These are phyloP conservation scores for Microhierax caerulescens DNA, from an alignment of 2,797 vertebrate genomes.

Conservation along the genomic window DNA sequence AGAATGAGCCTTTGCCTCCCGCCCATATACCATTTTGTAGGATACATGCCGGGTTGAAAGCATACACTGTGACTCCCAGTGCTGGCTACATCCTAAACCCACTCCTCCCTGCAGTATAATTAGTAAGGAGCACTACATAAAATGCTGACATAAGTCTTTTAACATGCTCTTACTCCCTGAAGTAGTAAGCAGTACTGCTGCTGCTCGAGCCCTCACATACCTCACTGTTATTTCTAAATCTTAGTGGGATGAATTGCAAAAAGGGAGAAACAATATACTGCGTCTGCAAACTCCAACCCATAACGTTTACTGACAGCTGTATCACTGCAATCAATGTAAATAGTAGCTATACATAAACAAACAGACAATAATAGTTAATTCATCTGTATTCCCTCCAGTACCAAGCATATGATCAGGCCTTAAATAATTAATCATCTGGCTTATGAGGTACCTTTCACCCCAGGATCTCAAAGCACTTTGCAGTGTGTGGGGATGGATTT, in stretches of 20 bases:
- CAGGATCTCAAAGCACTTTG: constrained; percentile 14
- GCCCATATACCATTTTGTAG: fast-evolving
- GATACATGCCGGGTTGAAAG: not conserved
- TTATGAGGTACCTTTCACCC: constrained; percentile 20
- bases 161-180: not conserved
- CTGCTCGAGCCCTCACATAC: not conserved
- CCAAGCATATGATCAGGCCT: not conserved
- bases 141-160: not conserved
- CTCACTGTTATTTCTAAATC: fast-evolving
- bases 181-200: not conserved
- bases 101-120: not conserved
- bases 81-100: not conserved
- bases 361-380: not conserved
- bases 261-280: fast-evolving
- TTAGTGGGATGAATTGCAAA: not conserved
- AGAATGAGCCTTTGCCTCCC: not conserved
- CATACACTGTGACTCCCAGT: fast-evolving
- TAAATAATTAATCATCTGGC: constrained; percentile 39
- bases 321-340: not conserved
- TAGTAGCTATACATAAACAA: not conserved
- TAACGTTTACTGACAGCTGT: not conserved
- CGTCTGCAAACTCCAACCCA: not conserved
- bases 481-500: not conserved
- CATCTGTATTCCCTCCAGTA: not conserved
- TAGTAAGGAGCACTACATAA: not conserved